Evolutionary conservation across 2,797 vertebrate genomes (phyloP).

Genomic region (Schizothorax lantsangensis): DNA sequence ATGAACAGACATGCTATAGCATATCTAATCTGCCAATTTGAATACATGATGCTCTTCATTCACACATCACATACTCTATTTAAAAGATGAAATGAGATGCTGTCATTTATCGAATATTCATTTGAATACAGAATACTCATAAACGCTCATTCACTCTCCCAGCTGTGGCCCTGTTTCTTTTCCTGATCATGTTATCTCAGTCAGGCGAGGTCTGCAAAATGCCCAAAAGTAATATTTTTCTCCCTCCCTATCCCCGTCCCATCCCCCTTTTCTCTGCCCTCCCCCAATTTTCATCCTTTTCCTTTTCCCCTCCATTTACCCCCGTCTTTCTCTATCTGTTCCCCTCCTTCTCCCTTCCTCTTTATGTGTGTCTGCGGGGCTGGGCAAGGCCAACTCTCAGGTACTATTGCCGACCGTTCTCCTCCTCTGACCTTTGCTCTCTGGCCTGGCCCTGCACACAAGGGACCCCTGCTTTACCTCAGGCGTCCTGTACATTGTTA

Average conservation of each 20-base stretch:
- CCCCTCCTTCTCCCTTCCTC: slow-evolving; percentile 47
- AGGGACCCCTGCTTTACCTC: slow-evolving; percentile 40
- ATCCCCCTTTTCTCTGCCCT: slow-evolving; percentile 51
- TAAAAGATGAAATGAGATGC: slow-evolving; percentile 36
- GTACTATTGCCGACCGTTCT: slow-evolving; percentile 79
- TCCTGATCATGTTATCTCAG: slow-evolving; percentile 49
- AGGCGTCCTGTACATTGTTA: slow-evolving; percentile 17
- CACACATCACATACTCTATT: slow-evolving; percentile 33
- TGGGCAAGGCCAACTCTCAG: slow-evolving; percentile 84
- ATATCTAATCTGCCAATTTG: not conserved
- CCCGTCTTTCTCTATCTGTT: slow-evolving; percentile 32
- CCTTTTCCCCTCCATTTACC: slow-evolving; percentile 38
- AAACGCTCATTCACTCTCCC: slow-evolving; percentile 37
- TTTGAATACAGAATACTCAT: slow-evolving; percentile 29
- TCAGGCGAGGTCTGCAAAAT: slow-evolving; percentile 49
- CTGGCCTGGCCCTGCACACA: slow-evolving; percentile 58
- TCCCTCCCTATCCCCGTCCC: slow-evolving; percentile 50
- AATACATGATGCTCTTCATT: not conserved
- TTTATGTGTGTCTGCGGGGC: slow-evolving; percentile 70
- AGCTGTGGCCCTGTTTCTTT: slow-evolving; percentile 29
- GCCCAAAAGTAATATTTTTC: slow-evolving; percentile 63
- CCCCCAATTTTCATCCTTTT: slow-evolving; percentile 34
- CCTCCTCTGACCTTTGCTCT: slow-evolving; percentile 70
- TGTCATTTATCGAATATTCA: slow-evolving; percentile 5
- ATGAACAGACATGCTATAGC: slow-evolving; percentile 12